These are phyloP conservation scores for Cremastinae sp. DNA, from an alignment of 2,888 invertebrate genomes.

Conservation along the genomic window DNA sequence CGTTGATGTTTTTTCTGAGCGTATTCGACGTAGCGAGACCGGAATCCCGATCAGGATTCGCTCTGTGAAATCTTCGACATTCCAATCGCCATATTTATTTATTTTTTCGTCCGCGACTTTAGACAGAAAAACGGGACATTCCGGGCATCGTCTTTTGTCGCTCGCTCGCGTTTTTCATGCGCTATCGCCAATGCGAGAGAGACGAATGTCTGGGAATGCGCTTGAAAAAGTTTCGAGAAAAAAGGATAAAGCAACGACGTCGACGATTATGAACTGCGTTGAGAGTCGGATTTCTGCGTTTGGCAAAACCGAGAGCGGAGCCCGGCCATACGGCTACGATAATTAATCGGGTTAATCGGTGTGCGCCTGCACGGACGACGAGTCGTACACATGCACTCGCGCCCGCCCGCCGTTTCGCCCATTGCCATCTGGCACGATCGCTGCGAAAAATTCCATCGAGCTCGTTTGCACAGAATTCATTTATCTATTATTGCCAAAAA, in stretches of 20 bases:
- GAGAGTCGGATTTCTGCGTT: conserved; percentile 48
- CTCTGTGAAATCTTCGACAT: conserved; percentile 42
- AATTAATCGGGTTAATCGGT: conserved; percentile 74
- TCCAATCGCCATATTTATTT: conserved; percentile 35
- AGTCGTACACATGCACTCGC: conserved; percentile 9
- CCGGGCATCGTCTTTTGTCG: conserved; percentile 20
- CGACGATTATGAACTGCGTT: conserved; percentile 39
- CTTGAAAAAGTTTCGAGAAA: neutral
- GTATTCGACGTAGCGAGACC: conserved; percentile 11
- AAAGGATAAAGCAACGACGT: too few relatives aligned
- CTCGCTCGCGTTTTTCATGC: neutral
- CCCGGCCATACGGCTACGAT: conserved; percentile 68
- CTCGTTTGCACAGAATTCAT: too few relatives aligned
- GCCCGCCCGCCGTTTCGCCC: conserved; percentile 49
- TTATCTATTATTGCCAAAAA: neutral
- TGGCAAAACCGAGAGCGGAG: conserved; percentile 35
- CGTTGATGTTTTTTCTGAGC: conserved; percentile 16
- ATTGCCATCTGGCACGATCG: conserved; percentile 59
- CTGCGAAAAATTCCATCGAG: neutral
- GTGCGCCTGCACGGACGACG: conserved; percentile 17
- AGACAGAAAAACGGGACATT: conserved; percentile 25
- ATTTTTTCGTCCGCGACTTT: neutral
- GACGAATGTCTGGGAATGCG: conserved; percentile 19
- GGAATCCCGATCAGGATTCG: conserved; percentile 21
- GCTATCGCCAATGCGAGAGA: conserved; percentile 17